phyloP scores from a whole-genome alignment of 2,888 invertebrate genomes.

The Pachydiplax longipennis region DNA sequence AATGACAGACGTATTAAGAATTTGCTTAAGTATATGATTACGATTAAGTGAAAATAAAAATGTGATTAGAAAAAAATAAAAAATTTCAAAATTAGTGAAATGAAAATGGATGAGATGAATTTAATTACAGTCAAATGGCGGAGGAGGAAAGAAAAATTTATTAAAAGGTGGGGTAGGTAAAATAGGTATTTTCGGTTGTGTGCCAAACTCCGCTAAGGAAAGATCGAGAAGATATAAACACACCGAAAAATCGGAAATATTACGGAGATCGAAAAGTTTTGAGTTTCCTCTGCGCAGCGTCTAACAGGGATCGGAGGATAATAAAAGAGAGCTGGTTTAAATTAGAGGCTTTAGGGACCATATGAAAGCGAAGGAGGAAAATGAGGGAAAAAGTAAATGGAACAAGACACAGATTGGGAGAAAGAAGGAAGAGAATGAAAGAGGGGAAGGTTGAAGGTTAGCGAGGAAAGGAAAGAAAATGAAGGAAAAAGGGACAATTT shows the following conservation, averaged over 20 bases:
- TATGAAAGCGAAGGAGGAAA: not conserved
- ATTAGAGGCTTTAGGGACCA: not conserved
- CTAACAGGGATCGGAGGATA: not conserved
- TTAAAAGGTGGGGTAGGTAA: too few species aligned
- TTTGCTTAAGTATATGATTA: too few species aligned
- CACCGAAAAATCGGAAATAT: not conserved
- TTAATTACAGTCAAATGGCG: not conserved
- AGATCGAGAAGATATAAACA: not conserved
- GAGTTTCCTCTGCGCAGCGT: not conserved
- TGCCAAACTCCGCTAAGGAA: not conserved
- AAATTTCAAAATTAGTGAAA: not conserved
- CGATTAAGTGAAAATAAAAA: too few species aligned
- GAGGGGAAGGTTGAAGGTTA: not conserved
- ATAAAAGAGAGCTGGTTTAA: not conserved
- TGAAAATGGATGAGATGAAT: not conserved
- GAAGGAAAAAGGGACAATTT: not conserved
- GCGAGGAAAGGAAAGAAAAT: not conserved
- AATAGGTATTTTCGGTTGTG: not conserved
- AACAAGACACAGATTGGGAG: not conserved
- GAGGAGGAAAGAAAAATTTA: too few species aligned
- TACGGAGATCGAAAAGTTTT: not conserved
- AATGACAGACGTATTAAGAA: too few species aligned
- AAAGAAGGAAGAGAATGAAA: not conserved
- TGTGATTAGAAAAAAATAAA: too few species aligned
- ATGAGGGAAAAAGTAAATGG: not conserved